Evolutionary conservation across 2,888 invertebrate genomes (phyloP).

Genomic region (Heliconius hortense): DNA sequence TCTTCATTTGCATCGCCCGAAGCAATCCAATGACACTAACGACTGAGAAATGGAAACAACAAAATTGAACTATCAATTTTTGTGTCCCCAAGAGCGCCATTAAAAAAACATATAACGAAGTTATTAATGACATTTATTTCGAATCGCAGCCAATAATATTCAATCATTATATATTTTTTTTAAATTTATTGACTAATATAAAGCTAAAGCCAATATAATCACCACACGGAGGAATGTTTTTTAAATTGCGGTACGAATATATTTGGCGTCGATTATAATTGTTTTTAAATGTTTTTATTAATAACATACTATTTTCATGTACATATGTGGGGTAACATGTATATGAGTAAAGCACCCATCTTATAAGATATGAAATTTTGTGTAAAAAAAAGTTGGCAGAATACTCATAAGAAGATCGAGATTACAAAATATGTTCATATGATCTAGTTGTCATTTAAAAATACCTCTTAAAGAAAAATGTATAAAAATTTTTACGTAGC

Average conservation of each 20-base stretch:
- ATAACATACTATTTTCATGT: not conserved
- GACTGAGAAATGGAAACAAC: conserved; percentile 73
- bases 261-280: not conserved
- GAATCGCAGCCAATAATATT: conserved; percentile 45
- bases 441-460: conserved; percentile 51
- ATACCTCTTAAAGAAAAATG: no score
- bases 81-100: conserved; percentile 63
- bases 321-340: not conserved
- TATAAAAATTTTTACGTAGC: no score
- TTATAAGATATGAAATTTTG: not conserved
- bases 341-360: not conserved
- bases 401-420: not conserved
- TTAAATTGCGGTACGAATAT: conserved; percentile 18
- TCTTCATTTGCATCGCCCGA: conserved; percentile 76
- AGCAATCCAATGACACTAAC: conserved; percentile 70
- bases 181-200: conserved; percentile 42
- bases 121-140: conserved; percentile 56
- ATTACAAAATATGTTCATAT: conserved; percentile 57
- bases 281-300: not conserved
- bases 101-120: conserved; percentile 60
- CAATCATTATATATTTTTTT: conserved; percentile 43
- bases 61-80: conserved; percentile 72
- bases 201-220: conserved; percentile 38
- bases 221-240: conserved; percentile 5
- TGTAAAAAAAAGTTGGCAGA: not conserved